Evolutionary conservation across 2,888 invertebrate species (phyloP), one percentile per base, ranked within the genome.

Genomic region (Perizoma affinitatum): DNA sequence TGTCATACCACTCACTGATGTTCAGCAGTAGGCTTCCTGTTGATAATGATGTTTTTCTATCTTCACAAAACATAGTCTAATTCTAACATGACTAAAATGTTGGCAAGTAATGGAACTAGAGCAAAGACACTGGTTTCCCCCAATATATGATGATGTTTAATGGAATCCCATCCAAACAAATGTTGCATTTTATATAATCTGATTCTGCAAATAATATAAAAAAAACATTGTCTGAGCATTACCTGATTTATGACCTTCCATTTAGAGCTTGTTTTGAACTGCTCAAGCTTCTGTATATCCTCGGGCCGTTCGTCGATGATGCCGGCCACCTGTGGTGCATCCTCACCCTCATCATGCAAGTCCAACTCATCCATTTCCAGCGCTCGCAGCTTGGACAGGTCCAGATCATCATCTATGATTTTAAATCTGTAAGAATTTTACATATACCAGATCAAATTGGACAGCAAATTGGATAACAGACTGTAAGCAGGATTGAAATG

Each of bases 241-340:
- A 90, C 92, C 84, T 91, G 85, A 72, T 80, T 90, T 9, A 93
- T 77, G 51, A 92, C 88, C 65, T 83, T 86, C 93, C 93, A 93
- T 71, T 91, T 92, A 0, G 90, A 85, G 51, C 80, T 87, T 11
- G 81, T 85, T 56, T 85, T 80, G 53, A 88, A 89, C 63, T 86
- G 84, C 54, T 92, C 92, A 22, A 86, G 65, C 57, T 87, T 89
- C 56, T 74, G 84, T 7, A 96, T 72, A 67, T 96, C 94, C 55
- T 94, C 92, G 0, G 96, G 96, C 70, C 96, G 83, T 49, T 98
- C 98, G 80, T 98, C 98, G 51, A 97, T 94, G 54, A 98, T 94
- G 0, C 96, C 97, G 0, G 96, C 98, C 66, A 98, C 95, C 82
- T 96, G 96, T 0, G 98, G 98, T 0, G 96, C 97, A 83, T 98